A percentile compares a stretch with the other conserved stretches of the same genome.
Conservation (phyloP, 1,140 invertebrate genomes). For the Proales similis region DNA sequence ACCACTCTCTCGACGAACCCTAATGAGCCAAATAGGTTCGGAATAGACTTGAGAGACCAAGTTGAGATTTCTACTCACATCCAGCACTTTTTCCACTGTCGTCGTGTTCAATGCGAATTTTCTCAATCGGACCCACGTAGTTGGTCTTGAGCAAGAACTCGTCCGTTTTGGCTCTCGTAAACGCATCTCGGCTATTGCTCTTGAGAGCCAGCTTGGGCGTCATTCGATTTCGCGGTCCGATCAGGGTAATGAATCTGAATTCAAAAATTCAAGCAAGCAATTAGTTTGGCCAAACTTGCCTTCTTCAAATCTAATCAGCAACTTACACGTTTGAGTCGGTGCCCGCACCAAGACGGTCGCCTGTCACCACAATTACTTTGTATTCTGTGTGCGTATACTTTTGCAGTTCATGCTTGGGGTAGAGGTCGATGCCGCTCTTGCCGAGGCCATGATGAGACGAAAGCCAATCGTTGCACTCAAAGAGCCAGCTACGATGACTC, state of each 20-base stretch:
- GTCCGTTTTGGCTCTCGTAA: conserved; percentile 45
- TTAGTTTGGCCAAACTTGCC: neutral
- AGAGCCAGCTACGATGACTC: conserved; percentile 48
- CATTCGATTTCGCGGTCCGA: conserved; percentile 21
- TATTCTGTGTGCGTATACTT: conserved; percentile 40
- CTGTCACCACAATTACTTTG: conserved; percentile 44
- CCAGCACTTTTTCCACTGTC: conserved; percentile 50
- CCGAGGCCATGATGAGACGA: conserved; percentile 41
- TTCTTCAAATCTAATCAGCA: neutral
- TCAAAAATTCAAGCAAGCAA: neutral
- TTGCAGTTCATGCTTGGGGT: conserved; percentile 4
- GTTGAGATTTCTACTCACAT: conserved; percentile 44
- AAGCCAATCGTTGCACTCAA: conserved; percentile 51
- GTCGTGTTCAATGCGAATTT: conserved; percentile 52
- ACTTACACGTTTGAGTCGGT: conserved; percentile 44
- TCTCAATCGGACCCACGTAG: conserved; percentile 51
- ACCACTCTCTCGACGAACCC: conserved; percentile 45
- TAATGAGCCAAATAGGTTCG: neutral
- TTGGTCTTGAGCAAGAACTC: conserved; percentile 46
- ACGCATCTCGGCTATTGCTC: conserved; percentile 40
- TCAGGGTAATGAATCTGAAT: conserved; percentile 21
- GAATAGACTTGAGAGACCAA: neutral
- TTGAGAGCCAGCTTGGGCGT: conserved; percentile 46
- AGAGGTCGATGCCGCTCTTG: conserved; percentile 1
- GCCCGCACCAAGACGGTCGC: conserved; percentile 42